Conservation (phyloP, 2,113 vertebrate genomes). For the Uria aalge region DNA sequence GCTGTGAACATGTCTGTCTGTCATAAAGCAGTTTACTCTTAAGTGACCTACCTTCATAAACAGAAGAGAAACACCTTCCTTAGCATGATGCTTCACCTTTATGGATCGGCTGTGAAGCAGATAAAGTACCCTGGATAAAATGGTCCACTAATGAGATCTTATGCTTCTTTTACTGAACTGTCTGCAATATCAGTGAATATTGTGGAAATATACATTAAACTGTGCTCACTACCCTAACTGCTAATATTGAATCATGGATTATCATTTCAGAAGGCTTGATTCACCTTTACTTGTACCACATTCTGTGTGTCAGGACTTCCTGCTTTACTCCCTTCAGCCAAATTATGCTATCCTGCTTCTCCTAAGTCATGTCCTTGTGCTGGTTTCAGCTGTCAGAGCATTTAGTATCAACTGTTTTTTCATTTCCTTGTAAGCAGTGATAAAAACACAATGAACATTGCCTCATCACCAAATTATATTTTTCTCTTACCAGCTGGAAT, state of each 20-base stretch:
- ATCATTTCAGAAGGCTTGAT: neutral
- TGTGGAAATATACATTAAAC: neutral
- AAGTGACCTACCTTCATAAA: neutral
- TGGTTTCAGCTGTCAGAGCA: neutral
- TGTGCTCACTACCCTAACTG: neutral
- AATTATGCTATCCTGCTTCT: neutral
- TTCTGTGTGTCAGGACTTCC: neutral
- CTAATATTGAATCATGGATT: neutral
- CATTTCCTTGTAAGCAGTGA: neutral
- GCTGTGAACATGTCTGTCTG: neutral
- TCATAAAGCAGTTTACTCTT: neutral
- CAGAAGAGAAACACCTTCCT: neutral
- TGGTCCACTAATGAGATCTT: neutral
- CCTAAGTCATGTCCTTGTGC: neutral
- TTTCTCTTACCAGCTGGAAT: neutral
- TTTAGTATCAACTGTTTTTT: neutral
- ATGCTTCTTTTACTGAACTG: neutral
- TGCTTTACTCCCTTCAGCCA: neutral
- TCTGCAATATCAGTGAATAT: neutral
- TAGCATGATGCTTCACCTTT: neutral
- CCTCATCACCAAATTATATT: neutral
- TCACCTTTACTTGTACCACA: neutral
- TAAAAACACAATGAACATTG: neutral
- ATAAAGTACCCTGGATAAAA: neutral
- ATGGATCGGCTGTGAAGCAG: neutral